phyloP scores from a whole-genome alignment of 1,140 invertebrate species.

The Rhynchophorus ferrugineus region DNA sequence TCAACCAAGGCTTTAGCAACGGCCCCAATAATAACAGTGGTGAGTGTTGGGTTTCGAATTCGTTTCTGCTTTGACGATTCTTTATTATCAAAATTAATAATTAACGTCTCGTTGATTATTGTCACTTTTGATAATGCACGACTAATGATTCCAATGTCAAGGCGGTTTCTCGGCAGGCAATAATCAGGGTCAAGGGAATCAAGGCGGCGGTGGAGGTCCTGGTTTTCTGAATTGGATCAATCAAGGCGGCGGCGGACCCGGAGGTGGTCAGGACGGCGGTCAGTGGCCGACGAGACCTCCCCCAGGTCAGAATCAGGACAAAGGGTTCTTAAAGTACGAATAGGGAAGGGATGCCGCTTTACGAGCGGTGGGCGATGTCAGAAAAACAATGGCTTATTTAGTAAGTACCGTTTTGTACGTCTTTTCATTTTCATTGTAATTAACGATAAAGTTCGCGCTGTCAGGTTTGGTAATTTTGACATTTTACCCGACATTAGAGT shows the following conservation, averaged over 20 bases:
- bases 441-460: too few species aligned
- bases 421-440: neutral
- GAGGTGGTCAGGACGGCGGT: slow-evolving; percentile 29
- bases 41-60: slow-evolving; percentile 27
- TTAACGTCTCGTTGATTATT: too few species aligned
- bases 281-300: slow-evolving; percentile 37
- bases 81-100: too few species aligned
- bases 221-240: slow-evolving; percentile 41
- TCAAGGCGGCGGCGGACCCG: slow-evolving; percentile 30
- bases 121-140: too few species aligned
- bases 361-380: slow-evolving; percentile 9
- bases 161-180: slow-evolving; percentile 25
- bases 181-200: slow-evolving; percentile 35
- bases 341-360: slow-evolving; percentile 24
- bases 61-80: too few species aligned
- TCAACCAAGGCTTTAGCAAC: slow-evolving; percentile 40
- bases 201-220: slow-evolving; percentile 34
- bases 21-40: slow-evolving; percentile 36
- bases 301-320: slow-evolving; percentile 37
- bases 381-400: slow-evolving; percentile 8
- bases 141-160: neutral
- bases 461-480: too few species aligned
- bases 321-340: slow-evolving; percentile 40
- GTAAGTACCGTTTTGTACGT: neutral
- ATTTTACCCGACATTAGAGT: too few species aligned